Percentiles rank a stretch among this genome's conserved stretches.
These are phyloP conservation scores for Rostratula benghalensis DNA, from an alignment of 2,113 vertebrate species.

Conservation along the genomic window DNA sequence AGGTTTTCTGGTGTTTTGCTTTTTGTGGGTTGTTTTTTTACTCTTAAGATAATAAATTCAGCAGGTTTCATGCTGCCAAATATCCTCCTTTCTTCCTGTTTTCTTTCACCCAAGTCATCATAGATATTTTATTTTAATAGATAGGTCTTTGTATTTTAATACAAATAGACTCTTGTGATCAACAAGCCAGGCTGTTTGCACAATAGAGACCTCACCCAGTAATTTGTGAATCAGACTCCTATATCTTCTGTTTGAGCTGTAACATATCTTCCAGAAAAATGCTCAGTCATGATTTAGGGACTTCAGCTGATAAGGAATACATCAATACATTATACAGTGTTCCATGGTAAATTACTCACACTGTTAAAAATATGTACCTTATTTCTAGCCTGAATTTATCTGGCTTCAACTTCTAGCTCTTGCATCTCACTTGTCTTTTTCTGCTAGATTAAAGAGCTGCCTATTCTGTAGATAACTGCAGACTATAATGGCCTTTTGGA, in stretches of 20 bases:
- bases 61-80: background rate
- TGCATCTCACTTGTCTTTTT: background rate
- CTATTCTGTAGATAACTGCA: background rate
- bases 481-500: background rate
- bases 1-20: background rate
- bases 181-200: background rate
- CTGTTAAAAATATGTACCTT: background rate
- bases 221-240: background rate
- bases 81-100: background rate
- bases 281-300: background rate
- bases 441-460: background rate
- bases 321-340: background rate
- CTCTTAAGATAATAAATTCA: background rate
- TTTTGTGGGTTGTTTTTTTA: background rate
- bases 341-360: background rate
- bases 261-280: background rate
- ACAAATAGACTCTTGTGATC: background rate
- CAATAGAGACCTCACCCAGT: background rate
- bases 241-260: background rate
- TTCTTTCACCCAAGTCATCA: background rate
- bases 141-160: background rate
- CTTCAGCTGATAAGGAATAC: background rate
- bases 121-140: background rate
- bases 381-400: background rate
- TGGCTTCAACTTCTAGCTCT: background rate